Conservation (phyloP, 2,113 vertebrate species). For the Macaca nemestrina region DNA sequence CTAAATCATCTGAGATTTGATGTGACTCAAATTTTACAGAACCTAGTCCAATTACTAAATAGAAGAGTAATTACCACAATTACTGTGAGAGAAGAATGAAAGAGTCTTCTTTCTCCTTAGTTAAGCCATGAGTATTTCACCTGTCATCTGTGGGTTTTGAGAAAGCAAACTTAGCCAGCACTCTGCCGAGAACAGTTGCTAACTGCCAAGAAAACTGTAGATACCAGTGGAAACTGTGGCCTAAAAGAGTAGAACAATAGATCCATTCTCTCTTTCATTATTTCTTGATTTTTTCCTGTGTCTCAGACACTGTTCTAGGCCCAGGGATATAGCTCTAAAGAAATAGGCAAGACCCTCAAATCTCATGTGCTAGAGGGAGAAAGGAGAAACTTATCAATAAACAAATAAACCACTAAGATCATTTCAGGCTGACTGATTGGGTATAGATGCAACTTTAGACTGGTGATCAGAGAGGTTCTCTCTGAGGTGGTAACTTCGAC, state of each 20-base stretch:
- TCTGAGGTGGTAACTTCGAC: neutral
- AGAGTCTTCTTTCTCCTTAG: neutral
- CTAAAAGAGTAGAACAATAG: neutral
- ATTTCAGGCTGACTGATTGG: neutral
- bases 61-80: too few relatives aligned
- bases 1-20: too few relatives aligned
- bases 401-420: neutral
- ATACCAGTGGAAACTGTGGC: too few relatives aligned
- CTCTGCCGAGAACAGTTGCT: neutral
- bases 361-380: fast-evolving
- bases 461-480: neutral
- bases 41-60: too few relatives aligned
- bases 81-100: neutral
- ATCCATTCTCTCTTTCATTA: neutral
- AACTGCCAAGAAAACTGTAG: neutral
- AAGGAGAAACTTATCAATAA: neutral
- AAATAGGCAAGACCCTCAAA: neutral
- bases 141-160: neutral
- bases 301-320: neutral
- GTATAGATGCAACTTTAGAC: neutral
- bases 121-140: neutral
- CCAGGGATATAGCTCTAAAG: neutral
- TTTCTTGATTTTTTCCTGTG: neutral
- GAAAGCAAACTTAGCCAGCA: neutral
- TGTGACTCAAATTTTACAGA: too few relatives aligned